A percentile compares a stretch with the other conserved stretches of the same genome.
Evolutionary conservation across 2,797 vertebrate species (phyloP).

Genomic region (Cyclopterus lumpus): DNA sequence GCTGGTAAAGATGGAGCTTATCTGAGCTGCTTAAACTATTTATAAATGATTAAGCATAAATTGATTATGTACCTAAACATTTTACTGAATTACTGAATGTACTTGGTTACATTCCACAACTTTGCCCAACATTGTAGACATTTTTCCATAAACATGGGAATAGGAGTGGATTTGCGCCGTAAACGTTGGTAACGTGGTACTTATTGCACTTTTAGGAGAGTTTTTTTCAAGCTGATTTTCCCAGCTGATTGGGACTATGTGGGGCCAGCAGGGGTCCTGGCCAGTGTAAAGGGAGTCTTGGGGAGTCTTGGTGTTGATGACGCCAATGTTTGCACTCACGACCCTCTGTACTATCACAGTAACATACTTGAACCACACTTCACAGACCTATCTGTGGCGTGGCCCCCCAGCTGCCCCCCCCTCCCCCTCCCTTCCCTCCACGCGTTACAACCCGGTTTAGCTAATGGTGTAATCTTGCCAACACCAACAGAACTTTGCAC

Average conservation of each 20-base stretch:
- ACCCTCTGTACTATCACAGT: conserved; percentile 46
- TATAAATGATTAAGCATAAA: too few species aligned
- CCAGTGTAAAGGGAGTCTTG: conserved; percentile 1
- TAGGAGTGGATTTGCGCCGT: neutral
- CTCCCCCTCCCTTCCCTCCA: neutral
- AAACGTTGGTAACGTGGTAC: neutral
- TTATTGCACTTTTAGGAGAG: neutral
- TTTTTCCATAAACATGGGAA: neutral
- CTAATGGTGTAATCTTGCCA: conserved; percentile 40
- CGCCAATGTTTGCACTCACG: conserved; percentile 25
- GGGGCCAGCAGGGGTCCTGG: neutral
- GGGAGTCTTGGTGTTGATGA: conserved; percentile 22
- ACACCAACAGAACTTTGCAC: conserved; percentile 15
- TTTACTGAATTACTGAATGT: too few species aligned
- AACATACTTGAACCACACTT: conserved; percentile 49
- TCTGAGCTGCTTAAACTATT: neutral
- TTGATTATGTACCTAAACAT: too few species aligned
- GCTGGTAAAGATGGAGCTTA: neutral
- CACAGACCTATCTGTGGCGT: conserved; percentile 14
- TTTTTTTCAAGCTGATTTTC: neutral
- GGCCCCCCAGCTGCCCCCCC: conserved; percentile 20
- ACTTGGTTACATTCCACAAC: too few species aligned
- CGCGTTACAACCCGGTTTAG: conserved; percentile 31
- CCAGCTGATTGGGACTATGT: neutral
- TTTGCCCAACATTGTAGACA: neutral